phyloP scores from a whole-genome alignment of 2,113 vertebrate species.

The Hoplias malabaricus region DNA sequence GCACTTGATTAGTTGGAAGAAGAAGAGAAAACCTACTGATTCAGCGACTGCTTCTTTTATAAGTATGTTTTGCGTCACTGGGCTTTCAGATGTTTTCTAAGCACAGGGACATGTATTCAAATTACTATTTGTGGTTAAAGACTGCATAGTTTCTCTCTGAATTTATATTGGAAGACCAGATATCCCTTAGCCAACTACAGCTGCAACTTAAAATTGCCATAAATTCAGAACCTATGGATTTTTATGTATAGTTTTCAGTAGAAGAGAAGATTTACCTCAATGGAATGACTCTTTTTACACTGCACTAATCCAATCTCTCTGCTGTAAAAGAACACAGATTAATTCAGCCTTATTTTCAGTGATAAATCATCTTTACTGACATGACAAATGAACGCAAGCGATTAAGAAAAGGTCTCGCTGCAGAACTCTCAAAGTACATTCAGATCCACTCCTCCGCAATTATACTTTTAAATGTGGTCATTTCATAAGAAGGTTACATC shows the following conservation, averaged over 20 bases:
- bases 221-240: too few species aligned
- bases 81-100: too few species aligned
- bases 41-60: not conserved
- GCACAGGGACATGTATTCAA: too few species aligned
- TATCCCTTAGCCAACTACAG: too few species aligned
- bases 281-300: not conserved
- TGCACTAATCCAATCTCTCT: not conserved
- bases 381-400: conserved; percentile 32
- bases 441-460: not conserved
- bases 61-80: not conserved
- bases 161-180: too few species aligned
- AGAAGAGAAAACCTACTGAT: not conserved
- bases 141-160: too few species aligned
- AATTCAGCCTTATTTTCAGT: not conserved
- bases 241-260: too few species aligned
- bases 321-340: not conserved
- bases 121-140: too few species aligned
- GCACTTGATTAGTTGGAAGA: too few species aligned
- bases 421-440: conserved; percentile 22
- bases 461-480: conserved; percentile 15
- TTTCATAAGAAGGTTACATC: not conserved
- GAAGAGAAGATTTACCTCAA: not conserved
- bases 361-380: conserved; percentile 11
- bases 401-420: conserved; percentile 13
- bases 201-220: too few species aligned